A percentile compares a stretch with the other conserved stretches of the same genome.
These are phyloP conservation scores for Rhabditoides inermis DNA, from an alignment of 2,888 invertebrate genomes.

Conservation along the genomic window DNA sequence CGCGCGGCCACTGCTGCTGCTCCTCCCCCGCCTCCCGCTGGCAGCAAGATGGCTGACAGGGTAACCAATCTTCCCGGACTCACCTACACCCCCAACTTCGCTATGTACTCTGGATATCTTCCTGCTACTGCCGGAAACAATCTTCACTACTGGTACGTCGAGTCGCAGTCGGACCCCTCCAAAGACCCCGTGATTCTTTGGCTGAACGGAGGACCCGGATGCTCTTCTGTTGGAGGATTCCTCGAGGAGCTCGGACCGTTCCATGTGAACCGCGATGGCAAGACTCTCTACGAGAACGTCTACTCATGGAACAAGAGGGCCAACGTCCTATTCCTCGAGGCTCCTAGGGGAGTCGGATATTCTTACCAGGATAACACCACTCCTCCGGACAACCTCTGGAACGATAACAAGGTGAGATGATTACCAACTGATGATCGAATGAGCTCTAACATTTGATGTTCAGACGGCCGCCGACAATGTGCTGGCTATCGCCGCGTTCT, in stretches of 20 bases:
- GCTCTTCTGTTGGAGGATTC: conserved; percentile 25
- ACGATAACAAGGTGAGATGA: not conserved
- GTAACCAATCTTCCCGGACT: too few relatives aligned
- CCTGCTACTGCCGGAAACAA: too few relatives aligned
- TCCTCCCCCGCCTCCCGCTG: too few relatives aligned
- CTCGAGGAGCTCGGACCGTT: conserved; percentile 29
- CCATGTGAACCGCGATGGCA: conserved; percentile 12
- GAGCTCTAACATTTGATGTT: conserved; percentile 55
- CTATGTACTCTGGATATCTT: too few relatives aligned
- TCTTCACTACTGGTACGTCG: conserved; percentile 7
- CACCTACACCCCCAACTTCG: too few relatives aligned
- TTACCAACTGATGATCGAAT: conserved; percentile 53
- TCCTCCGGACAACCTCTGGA: conserved; percentile 33
- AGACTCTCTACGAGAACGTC: conserved; percentile 23
- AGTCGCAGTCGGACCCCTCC: conserved; percentile 3
- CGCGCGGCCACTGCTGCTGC: too few relatives aligned
- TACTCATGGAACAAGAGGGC: conserved; percentile 31
- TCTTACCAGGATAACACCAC: conserved; percentile 55
- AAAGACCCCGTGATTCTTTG: conserved; percentile 23
- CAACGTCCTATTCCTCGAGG: conserved; percentile 57
- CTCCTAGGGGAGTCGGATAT: conserved; percentile 59
- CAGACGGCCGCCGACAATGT: conserved; percentile 56
- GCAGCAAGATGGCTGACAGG: too few relatives aligned
- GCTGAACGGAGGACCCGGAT: conserved; percentile 32
- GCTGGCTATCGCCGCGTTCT: conserved; percentile 55